These are phyloP conservation scores for Agrilus cyanescens DNA, from an alignment of 2,888 invertebrate species.

Conservation along the genomic window DNA sequence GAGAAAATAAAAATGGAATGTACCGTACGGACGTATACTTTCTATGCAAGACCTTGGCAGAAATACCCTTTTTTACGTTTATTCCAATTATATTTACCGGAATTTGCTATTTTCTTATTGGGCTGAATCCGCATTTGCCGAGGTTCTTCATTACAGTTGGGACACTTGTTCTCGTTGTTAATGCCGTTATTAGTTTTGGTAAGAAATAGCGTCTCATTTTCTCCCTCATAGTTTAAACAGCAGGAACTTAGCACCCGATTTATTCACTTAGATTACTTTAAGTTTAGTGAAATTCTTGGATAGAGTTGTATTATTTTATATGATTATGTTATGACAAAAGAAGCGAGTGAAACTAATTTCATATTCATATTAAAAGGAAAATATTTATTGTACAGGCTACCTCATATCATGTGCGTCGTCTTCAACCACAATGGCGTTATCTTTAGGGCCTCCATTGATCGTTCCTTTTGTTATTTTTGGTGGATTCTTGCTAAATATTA, in stretches of 20 bases:
- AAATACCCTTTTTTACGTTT: slow-evolving; percentile 73
- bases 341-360: too few species aligned
- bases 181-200: slow-evolving; percentile 84
- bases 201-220: slow-evolving; percentile 25
- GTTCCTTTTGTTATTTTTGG: slow-evolving; percentile 92
- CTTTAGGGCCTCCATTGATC: slow-evolving; percentile 82
- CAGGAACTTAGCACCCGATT: neutral
- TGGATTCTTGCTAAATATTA: slow-evolving; percentile 87
- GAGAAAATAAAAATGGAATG: slow-evolving; percentile 83
- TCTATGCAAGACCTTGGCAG: slow-evolving; percentile 79
- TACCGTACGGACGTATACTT: slow-evolving; percentile 88
- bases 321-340: too few species aligned
- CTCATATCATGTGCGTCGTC: slow-evolving; percentile 78
- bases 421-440: slow-evolving; percentile 76
- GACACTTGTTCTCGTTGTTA: slow-evolving; percentile 71
- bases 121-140: slow-evolving; percentile 56
- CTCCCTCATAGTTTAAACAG: neutral
- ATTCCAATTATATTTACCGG: slow-evolving; percentile 73
- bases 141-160: slow-evolving; percentile 64
- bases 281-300: too few species aligned
- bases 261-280: neutral
- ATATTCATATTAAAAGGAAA: too few species aligned
- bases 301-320: too few species aligned
- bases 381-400: slow-evolving; percentile 54
- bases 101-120: slow-evolving; percentile 82